These are phyloP conservation scores for Scaptomyza polygonia DNA, from an alignment of 2,888 invertebrate genomes.

Conservation along the genomic window DNA sequence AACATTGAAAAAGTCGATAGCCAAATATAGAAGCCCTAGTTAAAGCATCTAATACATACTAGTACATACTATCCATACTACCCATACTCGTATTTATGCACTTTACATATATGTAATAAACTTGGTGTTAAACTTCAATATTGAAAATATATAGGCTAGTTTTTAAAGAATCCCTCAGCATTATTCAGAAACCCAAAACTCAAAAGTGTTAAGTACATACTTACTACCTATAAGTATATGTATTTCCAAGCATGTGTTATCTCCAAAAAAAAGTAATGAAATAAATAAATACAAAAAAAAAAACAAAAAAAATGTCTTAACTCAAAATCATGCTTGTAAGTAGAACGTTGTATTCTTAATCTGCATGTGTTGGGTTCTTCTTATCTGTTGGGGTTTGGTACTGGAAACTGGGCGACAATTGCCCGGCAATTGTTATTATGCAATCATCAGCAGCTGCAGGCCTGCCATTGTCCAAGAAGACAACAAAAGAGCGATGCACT, in stretches of 20 bases:
- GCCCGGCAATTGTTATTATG: conserved; percentile 49
- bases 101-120: conserved; percentile 28
- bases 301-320: conserved; percentile 24
- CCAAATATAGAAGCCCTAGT: conserved; percentile 25
- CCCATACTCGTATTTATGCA: conserved; percentile 52
- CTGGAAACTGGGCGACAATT: conserved; percentile 57
- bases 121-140: conserved; percentile 55
- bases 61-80: too few species aligned
- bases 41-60: conserved; percentile 21
- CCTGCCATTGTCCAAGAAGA: conserved; percentile 25
- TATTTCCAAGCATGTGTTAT: conserved; percentile 72
- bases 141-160: conserved; percentile 44
- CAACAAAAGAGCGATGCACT: not conserved
- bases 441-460: conserved; percentile 42
- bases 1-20: conserved; percentile 13
- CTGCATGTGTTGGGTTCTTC: conserved; percentile 20
- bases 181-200: conserved; percentile 47
- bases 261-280: conserved; percentile 34
- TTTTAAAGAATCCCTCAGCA: conserved; percentile 53
- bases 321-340: conserved; percentile 31
- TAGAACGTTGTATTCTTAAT: conserved; percentile 33
- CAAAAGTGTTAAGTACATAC: conserved; percentile 29
- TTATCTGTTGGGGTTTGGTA: conserved; percentile 49
- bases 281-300: conserved; percentile 39
- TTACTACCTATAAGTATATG: conserved; percentile 40